phyloP scores from a whole-genome alignment of 1,140 invertebrate genomes.

The Drosophila nebulosa region DNA sequence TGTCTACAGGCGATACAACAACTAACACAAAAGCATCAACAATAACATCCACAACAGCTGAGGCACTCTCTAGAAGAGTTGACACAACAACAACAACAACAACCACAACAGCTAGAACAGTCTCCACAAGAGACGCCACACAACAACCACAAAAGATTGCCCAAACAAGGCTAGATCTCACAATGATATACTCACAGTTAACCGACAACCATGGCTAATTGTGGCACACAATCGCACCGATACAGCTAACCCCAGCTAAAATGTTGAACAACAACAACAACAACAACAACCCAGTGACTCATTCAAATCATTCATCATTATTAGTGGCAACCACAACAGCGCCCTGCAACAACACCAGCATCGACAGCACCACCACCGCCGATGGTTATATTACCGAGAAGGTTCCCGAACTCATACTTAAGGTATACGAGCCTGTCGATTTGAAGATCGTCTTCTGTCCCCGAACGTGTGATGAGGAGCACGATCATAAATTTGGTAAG shows the following conservation, averaged over 20 bases:
- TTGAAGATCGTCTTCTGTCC: constrained; percentile 66
- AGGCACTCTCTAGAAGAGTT: not conserved
- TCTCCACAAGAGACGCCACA: not conserved
- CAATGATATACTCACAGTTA: constrained; percentile 48
- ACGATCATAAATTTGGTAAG: constrained; percentile 70
- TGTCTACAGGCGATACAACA: too few species aligned
- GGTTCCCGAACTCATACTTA: constrained; percentile 61
- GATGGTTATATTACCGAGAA: constrained; percentile 31
- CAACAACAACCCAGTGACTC: constrained; percentile 65
- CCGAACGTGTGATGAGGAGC: constrained; percentile 49
- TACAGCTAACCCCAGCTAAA: constrained; percentile 37
- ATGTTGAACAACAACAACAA: too few species aligned
- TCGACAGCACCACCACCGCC: constrained; percentile 5
- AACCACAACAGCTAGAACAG: not conserved
- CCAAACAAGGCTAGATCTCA: not conserved
- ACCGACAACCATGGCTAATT: constrained; percentile 52
- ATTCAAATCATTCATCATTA: constrained; percentile 34
- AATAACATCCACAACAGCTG: not conserved
- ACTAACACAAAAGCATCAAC: too few species aligned
- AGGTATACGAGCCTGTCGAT: constrained; percentile 62
- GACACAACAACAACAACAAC: not conserved
- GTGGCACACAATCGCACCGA: constrained; percentile 43
- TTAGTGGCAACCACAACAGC: constrained; percentile 17
- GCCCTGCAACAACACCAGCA: not conserved
- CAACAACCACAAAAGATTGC: not conserved